phyloP scores from a whole-genome alignment of 2,888 invertebrate genomes.

The Drosophila longiperda region DNA sequence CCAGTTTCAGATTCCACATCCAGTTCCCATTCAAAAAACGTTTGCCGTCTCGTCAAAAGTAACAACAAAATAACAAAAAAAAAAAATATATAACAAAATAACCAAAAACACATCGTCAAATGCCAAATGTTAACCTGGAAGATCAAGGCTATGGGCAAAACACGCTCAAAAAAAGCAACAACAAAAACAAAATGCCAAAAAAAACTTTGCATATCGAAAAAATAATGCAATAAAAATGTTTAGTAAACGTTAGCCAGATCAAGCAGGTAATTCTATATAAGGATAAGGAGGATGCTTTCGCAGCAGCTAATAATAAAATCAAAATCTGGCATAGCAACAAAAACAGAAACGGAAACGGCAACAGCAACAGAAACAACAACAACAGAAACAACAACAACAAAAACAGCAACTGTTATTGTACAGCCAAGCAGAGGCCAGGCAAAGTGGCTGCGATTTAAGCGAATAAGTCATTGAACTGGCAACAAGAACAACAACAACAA shows the following conservation, averaged over 20 bases:
- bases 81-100: not conserved
- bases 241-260: not conserved
- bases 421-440: conserved; percentile 29
- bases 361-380: not conserved
- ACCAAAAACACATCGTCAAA: conserved; percentile 30
- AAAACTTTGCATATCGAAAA: not conserved
- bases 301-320: not conserved
- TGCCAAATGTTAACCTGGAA: conserved; percentile 53
- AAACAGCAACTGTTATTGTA: conserved; percentile 35
- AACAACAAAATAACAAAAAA: conserved; percentile 3
- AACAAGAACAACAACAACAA: conserved; percentile 6
- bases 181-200: not conserved
- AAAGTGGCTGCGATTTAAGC: conserved; percentile 14
- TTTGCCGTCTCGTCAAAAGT: conserved; percentile 12
- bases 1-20: not conserved
- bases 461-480: conserved; percentile 46
- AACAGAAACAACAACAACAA: conserved; percentile 1
- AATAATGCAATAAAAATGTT: not conserved
- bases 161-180: not conserved
- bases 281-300: conserved; percentile 18
- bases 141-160: not conserved
- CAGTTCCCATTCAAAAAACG: not conserved
- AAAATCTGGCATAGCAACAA: conserved; percentile 20
- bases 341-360: not conserved
- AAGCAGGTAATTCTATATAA: conserved; percentile 7